A percentile compares a stretch with the other conserved stretches of the same genome.
phyloP scores from a whole-genome alignment of 2,113 vertebrate genomes.

The Hemibagrus wyckioides region DNA sequence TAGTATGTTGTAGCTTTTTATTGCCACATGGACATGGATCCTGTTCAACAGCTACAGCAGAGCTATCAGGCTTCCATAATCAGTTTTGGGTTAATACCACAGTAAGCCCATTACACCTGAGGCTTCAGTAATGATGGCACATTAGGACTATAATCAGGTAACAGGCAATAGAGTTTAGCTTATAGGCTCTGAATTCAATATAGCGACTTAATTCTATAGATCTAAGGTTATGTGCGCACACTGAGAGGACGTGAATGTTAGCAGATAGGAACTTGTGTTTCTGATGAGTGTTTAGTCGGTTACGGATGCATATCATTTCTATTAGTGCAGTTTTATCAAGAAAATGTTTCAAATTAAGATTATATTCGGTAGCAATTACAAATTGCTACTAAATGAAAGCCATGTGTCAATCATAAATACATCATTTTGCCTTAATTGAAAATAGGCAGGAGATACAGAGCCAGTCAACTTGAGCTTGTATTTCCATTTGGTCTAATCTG shows the following conservation, averaged over 20 bases:
- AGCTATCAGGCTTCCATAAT: background rate
- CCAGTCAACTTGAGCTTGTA: background rate
- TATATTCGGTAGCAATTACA: background rate
- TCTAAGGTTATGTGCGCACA: background rate
- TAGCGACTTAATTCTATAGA: background rate
- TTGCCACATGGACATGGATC: background rate
- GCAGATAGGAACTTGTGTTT: background rate
- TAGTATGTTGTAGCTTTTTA: background rate
- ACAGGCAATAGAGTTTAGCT: background rate
- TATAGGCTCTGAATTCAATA: background rate
- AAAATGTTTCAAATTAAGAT: background rate
- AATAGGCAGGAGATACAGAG: background rate
- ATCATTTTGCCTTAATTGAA: constrained; percentile 24
- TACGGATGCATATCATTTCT: background rate
- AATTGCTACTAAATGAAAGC: background rate
- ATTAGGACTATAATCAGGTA: background rate
- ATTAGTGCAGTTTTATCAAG: background rate
- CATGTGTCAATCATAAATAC: background rate
- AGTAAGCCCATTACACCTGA: background rate
- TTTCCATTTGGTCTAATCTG: background rate
- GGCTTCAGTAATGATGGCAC: background rate
- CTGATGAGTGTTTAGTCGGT: background rate
- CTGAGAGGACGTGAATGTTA: background rate
- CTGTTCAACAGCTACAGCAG: background rate
- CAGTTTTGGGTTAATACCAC: background rate